Base-by-base conservation (phyloP, 2,113 vertebrate genomes). In the Peucedramus taeniatus region DNA sequence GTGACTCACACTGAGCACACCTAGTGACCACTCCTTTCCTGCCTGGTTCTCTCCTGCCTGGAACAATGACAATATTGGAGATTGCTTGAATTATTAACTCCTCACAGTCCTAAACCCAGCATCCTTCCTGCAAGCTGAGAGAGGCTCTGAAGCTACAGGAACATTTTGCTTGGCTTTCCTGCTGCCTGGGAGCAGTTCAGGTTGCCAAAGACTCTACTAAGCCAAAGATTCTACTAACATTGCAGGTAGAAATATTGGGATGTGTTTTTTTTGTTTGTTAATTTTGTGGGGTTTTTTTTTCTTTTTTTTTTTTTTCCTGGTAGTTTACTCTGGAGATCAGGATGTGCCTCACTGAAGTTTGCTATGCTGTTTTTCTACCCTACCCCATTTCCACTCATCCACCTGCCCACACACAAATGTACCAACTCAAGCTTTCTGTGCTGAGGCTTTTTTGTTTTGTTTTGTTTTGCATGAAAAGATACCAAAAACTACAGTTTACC, bases 261-360 rank as follows among this genome's bases (percentile, higher is more conserved):
- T 28, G 33, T 49, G 37, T 33, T 30, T 53, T 53, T 68, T 31
- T 64, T 49, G 5, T 6, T 47, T 31, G 10, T 27, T 18, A 9
- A 7, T 37, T 42, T 74, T 22, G 8, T 45, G 18, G 6, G 3
- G 3, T 42, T 24, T 3, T 33, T 66, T n/a, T 26, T 4, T 23
- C 8, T 10, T 2, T 63, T 22, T 6, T 15, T 28, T 1, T 13
- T 4, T 4, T 33, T 49, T 30, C 2, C 8, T 51, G 13, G 6
- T 44, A 28, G 9, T 2, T 75, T 61, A 31, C 8, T 84, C 11
- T 39, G 45, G 22, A 72, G 17, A 2, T 31, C 22, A 69, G 63
- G 60, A 40, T 57, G 45, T 68, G 40, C 31, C 24, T 72, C 24
- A 11, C 4, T 83, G 54, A 61, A 60, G 11, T 45, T 53, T 56